Conservation (phyloP, 1,140 invertebrate species). For the Euura saliciscinereae region DNA sequence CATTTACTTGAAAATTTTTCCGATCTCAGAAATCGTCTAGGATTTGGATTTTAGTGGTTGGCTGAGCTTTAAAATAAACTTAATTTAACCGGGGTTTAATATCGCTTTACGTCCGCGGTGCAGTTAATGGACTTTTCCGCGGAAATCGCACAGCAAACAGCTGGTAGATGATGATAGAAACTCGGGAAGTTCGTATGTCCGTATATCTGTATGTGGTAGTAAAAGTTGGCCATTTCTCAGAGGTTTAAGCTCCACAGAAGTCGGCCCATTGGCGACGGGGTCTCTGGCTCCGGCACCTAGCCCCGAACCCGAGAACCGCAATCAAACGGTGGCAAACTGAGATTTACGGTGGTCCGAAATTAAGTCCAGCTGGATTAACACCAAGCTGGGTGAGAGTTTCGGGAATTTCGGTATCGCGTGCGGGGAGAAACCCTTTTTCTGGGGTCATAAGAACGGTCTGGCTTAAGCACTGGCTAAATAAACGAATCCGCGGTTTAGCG, state of each 20-base stretch:
- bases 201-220: neutral
- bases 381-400: neutral
- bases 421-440: constrained; percentile 1
- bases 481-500: neutral
- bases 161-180: too few species aligned
- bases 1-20: constrained; percentile 34
- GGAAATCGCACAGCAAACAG: too few species aligned
- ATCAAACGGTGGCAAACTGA: constrained; percentile 48
- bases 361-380: constrained; percentile 41
- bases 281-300: neutral
- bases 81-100: too few species aligned
- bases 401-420: neutral
- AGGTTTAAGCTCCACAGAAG: neutral
- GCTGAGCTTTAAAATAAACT: too few species aligned
- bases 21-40: too few species aligned
- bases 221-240: neutral
- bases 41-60: too few species aligned
- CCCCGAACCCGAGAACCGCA: constrained; percentile 29
- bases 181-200: neutral
- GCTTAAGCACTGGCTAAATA: neutral
- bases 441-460: neutral
- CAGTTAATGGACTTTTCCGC: too few species aligned
- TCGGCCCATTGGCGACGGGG: neutral
- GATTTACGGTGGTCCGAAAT: constrained; percentile 44
- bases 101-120: too few species aligned